Evolutionary conservation across 2,888 invertebrate genomes (phyloP).

Genomic region (Parnassius orleans): DNA sequence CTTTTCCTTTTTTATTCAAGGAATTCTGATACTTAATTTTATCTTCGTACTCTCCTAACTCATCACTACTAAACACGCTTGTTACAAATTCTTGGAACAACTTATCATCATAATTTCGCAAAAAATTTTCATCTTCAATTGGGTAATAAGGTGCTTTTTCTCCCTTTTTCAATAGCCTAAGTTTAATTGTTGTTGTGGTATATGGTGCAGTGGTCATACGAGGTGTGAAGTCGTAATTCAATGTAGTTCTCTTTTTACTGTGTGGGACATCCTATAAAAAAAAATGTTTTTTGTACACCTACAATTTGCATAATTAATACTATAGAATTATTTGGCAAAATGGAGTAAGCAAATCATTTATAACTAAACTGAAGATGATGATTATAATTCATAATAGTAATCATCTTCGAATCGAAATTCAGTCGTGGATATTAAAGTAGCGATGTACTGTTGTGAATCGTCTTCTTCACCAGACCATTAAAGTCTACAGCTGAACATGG

Average conservation of each 20-base stretch:
- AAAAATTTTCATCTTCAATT: slow-evolving; percentile 14
- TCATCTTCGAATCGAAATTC: too few relatives aligned
- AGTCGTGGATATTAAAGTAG: too few relatives aligned
- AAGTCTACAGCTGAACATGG: too few relatives aligned
- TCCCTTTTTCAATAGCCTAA: slow-evolving; percentile 34
- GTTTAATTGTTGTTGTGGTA: slow-evolving; percentile 40
- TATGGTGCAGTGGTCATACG: slow-evolving; percentile 1
- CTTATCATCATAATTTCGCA: slow-evolving; percentile 38
- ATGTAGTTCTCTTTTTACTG: slow-evolving; percentile 37
- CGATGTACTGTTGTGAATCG: too few relatives aligned
- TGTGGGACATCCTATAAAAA: slow-evolving; percentile 42
- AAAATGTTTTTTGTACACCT: background rate
- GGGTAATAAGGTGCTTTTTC: slow-evolving; percentile 13
- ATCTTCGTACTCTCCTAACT: slow-evolving; percentile 36
- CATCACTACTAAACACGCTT: slow-evolving; percentile 50
- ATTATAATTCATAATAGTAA: too few relatives aligned
- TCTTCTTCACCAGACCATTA: too few relatives aligned
- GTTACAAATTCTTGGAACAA: slow-evolving; percentile 48
- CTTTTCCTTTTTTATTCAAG: slow-evolving; percentile 19
- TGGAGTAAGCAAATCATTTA: too few relatives aligned
- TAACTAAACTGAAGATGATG: too few relatives aligned
- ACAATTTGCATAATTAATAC: too few relatives aligned
- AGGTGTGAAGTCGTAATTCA: slow-evolving; percentile 10
- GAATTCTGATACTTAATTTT: slow-evolving; percentile 14
- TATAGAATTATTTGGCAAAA: too few relatives aligned